phyloP scores from a whole-genome alignment of 1,140 invertebrate species.

The Atta cephalotes region DNA sequence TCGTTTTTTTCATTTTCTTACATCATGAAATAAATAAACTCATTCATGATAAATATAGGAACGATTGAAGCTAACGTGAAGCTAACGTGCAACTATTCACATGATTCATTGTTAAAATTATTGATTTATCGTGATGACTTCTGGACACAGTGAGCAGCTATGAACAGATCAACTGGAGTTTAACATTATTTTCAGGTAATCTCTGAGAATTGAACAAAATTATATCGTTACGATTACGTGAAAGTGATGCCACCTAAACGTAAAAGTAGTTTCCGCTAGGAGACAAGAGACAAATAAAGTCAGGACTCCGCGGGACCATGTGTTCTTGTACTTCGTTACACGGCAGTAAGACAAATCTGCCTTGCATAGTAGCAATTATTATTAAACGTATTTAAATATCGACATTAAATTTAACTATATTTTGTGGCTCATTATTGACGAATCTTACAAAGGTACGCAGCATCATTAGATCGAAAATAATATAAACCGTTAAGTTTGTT shows the following conservation, averaged over 20 bases:
- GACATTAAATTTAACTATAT: conserved; percentile 37
- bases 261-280: conserved; percentile 33
- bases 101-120: conserved; percentile 6
- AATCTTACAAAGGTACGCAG: neutral
- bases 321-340: conserved; percentile 32
- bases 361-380: conserved; percentile 27
- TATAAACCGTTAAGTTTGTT: conserved; percentile 41
- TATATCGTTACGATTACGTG: neutral
- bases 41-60: neutral
- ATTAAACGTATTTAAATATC: conserved; percentile 33
- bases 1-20: neutral
- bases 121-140: neutral
- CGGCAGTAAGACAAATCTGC: neutral
- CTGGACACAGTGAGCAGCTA: neutral
- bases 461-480: conserved; percentile 34
- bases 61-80: neutral
- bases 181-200: neutral
- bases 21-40: neutral
- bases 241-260: conserved; percentile 17
- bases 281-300: conserved; percentile 16
- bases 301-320: conserved; percentile 36
- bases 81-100: neutral
- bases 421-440: neutral
- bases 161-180: neutral
- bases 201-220: conserved; percentile 1